A percentile compares a stretch with the other conserved stretches of the same genome.
Conservation (phyloP, 2,888 invertebrate genomes). For the Himalopsyche anomala region DNA sequence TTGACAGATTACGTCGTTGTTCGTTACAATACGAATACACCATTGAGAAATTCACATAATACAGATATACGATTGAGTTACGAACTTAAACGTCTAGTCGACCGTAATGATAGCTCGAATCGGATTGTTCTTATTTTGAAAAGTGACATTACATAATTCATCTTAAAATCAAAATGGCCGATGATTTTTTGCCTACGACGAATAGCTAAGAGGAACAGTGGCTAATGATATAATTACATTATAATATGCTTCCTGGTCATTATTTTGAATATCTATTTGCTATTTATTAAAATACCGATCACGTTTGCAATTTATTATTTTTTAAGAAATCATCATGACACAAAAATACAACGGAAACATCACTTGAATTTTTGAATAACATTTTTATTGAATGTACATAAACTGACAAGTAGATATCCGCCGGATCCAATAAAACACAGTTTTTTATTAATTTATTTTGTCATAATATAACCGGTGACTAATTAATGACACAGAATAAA, state of each 20-base stretch:
- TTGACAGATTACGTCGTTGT: conserved; percentile 26
- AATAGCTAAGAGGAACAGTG: too few species aligned
- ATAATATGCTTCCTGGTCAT: too few species aligned
- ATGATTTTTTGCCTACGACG: background rate
- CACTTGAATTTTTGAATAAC: background rate
- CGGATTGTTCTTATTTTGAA: conserved; percentile 35
- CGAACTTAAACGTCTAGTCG: background rate
- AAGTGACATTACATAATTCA: conserved; percentile 4
- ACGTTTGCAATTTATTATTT: too few species aligned
- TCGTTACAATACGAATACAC: background rate
- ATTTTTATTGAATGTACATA: background rate
- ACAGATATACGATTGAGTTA: background rate
- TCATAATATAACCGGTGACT: too few species aligned
- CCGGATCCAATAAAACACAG: background rate
- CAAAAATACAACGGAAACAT: conserved; percentile 8
- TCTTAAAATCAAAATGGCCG: conserved; percentile 33
- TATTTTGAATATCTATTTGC: too few species aligned
- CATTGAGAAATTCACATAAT: conserved; percentile 19
- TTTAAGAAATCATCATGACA: too few species aligned
- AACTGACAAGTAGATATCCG: background rate
- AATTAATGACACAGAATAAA: too few species aligned
- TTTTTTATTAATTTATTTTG: background rate
- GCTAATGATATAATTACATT: too few species aligned
- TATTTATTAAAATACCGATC: too few species aligned
- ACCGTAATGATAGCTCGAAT: conserved; percentile 1